These are phyloP conservation scores for Mohoua ochrocephala DNA, from an alignment of 2,113 vertebrate species.

Conservation along the genomic window DNA sequence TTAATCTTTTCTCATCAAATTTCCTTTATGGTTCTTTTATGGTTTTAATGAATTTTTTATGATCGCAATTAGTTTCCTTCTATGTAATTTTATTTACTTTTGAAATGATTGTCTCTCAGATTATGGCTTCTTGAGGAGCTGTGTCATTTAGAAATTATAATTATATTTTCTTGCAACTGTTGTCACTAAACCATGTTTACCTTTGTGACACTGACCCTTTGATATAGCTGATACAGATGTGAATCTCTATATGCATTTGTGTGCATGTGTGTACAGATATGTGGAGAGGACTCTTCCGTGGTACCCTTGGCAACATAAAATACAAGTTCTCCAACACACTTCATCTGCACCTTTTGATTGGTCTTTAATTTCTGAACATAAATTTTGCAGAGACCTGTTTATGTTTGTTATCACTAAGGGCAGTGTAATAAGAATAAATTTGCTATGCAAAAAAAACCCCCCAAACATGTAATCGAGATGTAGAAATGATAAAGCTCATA, in stretches of 20 bases:
- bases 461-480: background rate
- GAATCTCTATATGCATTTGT: background rate
- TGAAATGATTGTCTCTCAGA: background rate
- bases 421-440: background rate
- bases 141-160: background rate
- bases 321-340: background rate
- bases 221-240: background rate
- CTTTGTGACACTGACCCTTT: background rate
- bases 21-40: background rate
- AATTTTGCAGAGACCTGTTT: background rate
- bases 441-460: background rate
- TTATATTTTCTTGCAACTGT: background rate
- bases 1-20: background rate
- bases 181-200: background rate
- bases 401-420: background rate
- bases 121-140: background rate
- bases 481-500: background rate
- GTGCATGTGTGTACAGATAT: background rate
- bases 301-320: background rate
- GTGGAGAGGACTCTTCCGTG: background rate
- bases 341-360: background rate
- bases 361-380: background rate
- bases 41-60: background rate
- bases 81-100: background rate
- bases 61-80: background rate